phyloP scores from a whole-genome alignment of 2,113 vertebrate species.

The Peromyscus maniculatus region DNA sequence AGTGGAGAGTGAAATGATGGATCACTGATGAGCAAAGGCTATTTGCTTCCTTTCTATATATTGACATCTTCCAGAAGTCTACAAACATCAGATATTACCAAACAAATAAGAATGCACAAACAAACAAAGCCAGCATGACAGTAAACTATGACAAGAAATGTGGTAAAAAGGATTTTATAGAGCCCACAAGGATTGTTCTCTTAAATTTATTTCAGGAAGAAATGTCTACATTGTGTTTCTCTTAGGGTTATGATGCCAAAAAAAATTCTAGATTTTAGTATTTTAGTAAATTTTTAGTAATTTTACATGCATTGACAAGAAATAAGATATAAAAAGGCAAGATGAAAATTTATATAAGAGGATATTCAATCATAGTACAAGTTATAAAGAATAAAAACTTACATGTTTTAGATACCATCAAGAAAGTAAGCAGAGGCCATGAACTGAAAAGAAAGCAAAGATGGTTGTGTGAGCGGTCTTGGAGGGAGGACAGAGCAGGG shows the following conservation, averaged over 20 bases:
- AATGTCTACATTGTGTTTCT: neutral
- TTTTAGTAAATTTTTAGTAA: neutral
- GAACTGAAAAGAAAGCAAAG: neutral
- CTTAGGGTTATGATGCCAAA: neutral
- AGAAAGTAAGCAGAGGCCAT: neutral
- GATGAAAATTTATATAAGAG: neutral
- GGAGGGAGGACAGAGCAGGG: neutral
- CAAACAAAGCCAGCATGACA: neutral
- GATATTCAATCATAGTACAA: neutral
- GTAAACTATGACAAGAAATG: neutral
- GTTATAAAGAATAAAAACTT: neutral
- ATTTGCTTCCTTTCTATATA: neutral
- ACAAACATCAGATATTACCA: neutral
- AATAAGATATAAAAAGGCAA: slow-evolving; percentile 18
- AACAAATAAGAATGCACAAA: neutral
- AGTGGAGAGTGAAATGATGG: neutral
- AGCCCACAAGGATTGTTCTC: neutral
- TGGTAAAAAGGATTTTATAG: neutral
- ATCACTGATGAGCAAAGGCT: neutral
- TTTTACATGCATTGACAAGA: neutral
- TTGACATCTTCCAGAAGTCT: neutral
- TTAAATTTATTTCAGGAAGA: neutral
- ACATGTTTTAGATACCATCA: slow-evolving; percentile 43
- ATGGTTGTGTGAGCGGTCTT: no score
- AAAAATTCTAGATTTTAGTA: neutral